Evolutionary conservation across 2,113 vertebrate species (phyloP).

Genomic region (Glareola pratincola): DNA sequence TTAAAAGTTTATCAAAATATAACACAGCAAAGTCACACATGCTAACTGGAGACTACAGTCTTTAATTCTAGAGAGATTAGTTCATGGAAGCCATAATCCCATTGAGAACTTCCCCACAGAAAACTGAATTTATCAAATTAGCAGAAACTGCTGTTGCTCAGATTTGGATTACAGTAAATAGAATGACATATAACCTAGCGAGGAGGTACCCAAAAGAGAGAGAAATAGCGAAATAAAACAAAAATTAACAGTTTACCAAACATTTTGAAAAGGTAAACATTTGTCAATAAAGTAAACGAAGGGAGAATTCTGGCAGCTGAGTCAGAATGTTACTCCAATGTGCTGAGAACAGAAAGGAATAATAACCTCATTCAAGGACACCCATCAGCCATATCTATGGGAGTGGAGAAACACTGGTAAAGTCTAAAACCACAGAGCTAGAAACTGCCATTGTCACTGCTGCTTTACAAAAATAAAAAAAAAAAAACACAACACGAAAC

Average conservation of each 20-base stretch:
- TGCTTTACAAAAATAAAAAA: background rate
- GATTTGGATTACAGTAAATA: background rate
- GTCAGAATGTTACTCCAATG: background rate
- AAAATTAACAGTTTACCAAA: background rate
- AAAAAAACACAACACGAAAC: no score
- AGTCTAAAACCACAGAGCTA: background rate
- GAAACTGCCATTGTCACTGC: background rate
- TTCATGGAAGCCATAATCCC: background rate
- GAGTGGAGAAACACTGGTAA: background rate
- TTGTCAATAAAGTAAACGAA: background rate
- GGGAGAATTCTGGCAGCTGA: background rate
- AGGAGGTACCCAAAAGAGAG: background rate
- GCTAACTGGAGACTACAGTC: background rate
- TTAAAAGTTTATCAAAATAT: slow-evolving; percentile 22
- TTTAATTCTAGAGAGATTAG: background rate
- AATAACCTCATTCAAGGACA: background rate
- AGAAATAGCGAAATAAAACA: background rate
- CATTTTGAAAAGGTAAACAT: background rate
- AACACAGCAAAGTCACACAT: background rate
- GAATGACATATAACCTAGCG: background rate
- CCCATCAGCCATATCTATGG: background rate
- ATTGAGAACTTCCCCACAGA: background rate
- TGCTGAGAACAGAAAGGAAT: background rate
- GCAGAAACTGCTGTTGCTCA: background rate
- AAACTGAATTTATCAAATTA: background rate